A percentile compares a stretch with the other conserved stretches of the same genome.
phyloP scores from a whole-genome alignment of 2,797 vertebrate species.

The Molothrus aeneus region DNA sequence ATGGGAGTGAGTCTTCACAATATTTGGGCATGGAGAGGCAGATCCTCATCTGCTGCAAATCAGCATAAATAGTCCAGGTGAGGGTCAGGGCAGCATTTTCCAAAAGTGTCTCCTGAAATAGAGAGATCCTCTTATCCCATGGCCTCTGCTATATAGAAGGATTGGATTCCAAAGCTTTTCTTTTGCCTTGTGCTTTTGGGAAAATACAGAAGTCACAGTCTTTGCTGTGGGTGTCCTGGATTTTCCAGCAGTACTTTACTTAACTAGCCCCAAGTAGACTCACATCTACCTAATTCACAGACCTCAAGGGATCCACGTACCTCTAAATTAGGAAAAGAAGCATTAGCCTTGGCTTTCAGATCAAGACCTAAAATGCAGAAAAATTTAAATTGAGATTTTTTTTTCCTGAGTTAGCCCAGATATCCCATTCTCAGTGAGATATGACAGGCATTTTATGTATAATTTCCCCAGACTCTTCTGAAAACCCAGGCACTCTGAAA shows the following conservation, averaged over 20 bases:
- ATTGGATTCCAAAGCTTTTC: background rate
- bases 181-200: background rate
- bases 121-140: no score
- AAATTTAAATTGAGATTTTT: background rate
- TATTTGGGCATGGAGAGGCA: background rate
- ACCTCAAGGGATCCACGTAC: background rate
- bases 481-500: slow-evolving; percentile 15
- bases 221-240: background rate
- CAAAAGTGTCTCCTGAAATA: background rate
- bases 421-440: background rate
- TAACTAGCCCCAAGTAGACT: background rate
- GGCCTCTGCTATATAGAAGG: background rate
- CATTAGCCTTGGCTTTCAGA: background rate
- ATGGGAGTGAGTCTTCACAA: background rate
- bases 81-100: background rate
- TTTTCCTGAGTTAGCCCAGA: background rate
- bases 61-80: background rate
- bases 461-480: slow-evolving; percentile 40
- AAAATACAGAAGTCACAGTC: background rate
- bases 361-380: background rate
- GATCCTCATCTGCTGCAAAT: background rate
- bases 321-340: background rate
- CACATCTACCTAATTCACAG: background rate
- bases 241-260: background rate
- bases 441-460: background rate